Evolutionary conservation across 2,888 invertebrate species (phyloP), one percentile per base, ranked within the genome.

Genomic region (Tinea pellionella): DNA sequence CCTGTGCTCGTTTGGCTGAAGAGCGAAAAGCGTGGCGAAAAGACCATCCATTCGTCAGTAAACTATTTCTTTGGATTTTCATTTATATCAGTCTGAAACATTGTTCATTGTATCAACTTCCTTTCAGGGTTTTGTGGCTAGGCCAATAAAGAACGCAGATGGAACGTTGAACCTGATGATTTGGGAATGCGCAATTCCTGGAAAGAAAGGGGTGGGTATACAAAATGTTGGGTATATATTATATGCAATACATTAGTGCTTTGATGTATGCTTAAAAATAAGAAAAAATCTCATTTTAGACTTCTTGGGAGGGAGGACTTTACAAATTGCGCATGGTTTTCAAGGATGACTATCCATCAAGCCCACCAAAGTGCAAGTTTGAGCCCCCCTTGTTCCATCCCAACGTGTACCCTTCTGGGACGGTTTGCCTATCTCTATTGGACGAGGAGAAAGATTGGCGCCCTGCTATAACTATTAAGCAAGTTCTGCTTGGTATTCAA

Each of bases 131-230:
- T 99, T 98, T 82, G 98, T 99, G 9, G 98, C 98, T 19, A 90
- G 96, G 60, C 99, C 98, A 12, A 94, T 95, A 63, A 98, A 97
- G 86, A 98, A 98, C 85, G 90, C 94, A 15, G 99, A 99, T 88
- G 98, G 98, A 42, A 94, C 97, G 15, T 82, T 99, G 61, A 99
- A 99, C 88, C 88, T 99, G 47, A 97, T 98, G 96, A 96, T 96
- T 73, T 99, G 99, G 99, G 99, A 99, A 80, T 99, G 99, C 80
- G 97, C 96, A 61, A 99, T 99, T 86, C 99, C 99, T 66, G 99
- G 99, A 60, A 99, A 98, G 80, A 98, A 98, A 84, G 91, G 92
- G 75, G 93, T 94, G 86, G 88, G 90, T 77, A 19, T 24, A 24
- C 24, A 6, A 24, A 24, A 24, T 24, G 24, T 24, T 24, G 1